Evolutionary conservation across 2,888 invertebrate genomes (phyloP).

Genomic region (Anthophora plumipes): DNA sequence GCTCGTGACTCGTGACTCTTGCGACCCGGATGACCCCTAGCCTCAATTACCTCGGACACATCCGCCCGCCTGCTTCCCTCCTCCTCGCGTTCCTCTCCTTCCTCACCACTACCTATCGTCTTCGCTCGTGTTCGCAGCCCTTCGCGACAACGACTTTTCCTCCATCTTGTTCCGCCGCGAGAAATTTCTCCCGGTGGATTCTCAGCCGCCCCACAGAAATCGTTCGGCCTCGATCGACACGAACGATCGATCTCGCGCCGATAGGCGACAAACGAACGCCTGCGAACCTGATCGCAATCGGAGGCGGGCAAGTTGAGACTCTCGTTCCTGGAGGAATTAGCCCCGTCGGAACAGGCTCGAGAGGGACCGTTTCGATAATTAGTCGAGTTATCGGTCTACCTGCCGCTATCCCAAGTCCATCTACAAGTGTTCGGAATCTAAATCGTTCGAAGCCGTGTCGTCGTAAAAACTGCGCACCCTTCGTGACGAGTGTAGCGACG

Average conservation of each 20-base stretch:
- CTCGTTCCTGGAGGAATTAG: no score
- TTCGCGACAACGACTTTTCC: background rate
- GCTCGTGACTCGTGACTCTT: conserved; percentile 84
- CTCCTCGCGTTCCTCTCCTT: conserved; percentile 40
- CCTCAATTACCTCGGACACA: conserved; percentile 85
- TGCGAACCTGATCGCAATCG: no score
- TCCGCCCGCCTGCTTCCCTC: conserved; percentile 79
- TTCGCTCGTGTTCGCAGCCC: background rate
- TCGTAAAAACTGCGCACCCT: conserved; percentile 47
- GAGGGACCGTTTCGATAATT: conserved; percentile 62
- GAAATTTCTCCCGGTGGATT: no score
- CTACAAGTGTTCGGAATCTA: conserved; percentile 75
- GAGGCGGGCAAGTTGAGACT: no score
- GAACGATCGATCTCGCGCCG: no score
- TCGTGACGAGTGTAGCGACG: conserved; percentile 70
- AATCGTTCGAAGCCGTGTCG: conserved; percentile 62
- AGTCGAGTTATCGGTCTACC: conserved; percentile 64
- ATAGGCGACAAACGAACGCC: background rate
- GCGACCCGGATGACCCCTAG: conserved; percentile 84
- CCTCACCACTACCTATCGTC: conserved; percentile 20
- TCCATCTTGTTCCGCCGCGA: no score
- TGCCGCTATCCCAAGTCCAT: conserved; percentile 69
- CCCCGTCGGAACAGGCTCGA: background rate
- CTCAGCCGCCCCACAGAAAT: no score
- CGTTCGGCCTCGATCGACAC: no score